phyloP scores from a whole-genome alignment of 2,797 vertebrate genomes.

The Cryptoprocta ferox region DNA sequence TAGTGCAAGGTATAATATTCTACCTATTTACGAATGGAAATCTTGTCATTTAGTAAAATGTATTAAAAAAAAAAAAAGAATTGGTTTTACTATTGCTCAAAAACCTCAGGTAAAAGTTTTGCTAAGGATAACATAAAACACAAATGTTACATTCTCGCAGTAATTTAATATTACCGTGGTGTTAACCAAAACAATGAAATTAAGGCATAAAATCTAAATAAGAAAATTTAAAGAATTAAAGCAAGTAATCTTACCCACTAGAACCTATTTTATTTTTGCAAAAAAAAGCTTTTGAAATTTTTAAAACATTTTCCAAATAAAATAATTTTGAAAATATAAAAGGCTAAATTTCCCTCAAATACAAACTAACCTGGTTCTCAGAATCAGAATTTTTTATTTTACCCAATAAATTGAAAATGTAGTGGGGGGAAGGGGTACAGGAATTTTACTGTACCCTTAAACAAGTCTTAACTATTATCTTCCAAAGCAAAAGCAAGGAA shows the following conservation, averaged over 20 bases:
- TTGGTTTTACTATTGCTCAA: slow-evolving; percentile 24
- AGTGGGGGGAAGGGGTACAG: neutral
- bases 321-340: neutral
- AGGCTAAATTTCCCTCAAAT: slow-evolving; percentile 13
- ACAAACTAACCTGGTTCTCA: slow-evolving; percentile 12
- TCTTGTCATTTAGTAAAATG: neutral
- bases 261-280: slow-evolving; percentile 15
- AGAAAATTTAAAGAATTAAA: slow-evolving; percentile 10
- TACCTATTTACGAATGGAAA: neutral
- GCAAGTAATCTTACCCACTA: neutral
- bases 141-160: slow-evolving; percentile 17
- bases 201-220: slow-evolving; percentile 29
- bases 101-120: neutral
- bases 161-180: neutral
- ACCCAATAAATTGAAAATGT: neutral
- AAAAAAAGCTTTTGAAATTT: slow-evolving; percentile 1
- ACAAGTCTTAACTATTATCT: neutral
- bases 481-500: neutral
- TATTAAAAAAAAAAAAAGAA: neutral
- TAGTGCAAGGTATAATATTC: neutral
- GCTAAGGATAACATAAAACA: neutral
- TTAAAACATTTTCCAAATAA: neutral
- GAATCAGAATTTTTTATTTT: neutral
- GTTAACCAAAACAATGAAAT: neutral
- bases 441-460: neutral